Evolutionary conservation across 1,140 invertebrate species (phyloP).

Genomic region (Zaprionus ghesquierei): DNA sequence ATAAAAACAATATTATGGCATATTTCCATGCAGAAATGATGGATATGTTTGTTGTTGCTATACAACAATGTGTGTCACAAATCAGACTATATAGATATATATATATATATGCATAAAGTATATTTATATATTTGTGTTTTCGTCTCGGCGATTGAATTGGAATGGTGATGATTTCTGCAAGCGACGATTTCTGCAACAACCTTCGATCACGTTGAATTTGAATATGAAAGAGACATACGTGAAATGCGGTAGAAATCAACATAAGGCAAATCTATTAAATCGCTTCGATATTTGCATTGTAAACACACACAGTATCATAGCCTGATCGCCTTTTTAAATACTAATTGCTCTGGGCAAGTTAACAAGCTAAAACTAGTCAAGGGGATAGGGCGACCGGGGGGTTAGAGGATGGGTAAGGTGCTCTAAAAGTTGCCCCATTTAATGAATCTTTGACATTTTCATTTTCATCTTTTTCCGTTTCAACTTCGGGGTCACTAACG

Average conservation of each 20-base stretch:
- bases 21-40: neutral
- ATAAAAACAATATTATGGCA: neutral
- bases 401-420: no score
- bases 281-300: slow-evolving; percentile 52
- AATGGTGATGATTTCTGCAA: slow-evolving; percentile 39
- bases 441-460: slow-evolving; percentile 61
- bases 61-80: slow-evolving; percentile 25
- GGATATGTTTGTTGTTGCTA: neutral
- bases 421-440: slow-evolving; percentile 12
- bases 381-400: neutral
- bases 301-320: slow-evolving; percentile 11
- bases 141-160: neutral
- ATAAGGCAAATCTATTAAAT: slow-evolving; percentile 33
- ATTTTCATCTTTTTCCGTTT: slow-evolving; percentile 63
- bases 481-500: slow-evolving; percentile 21
- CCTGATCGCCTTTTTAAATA: slow-evolving; percentile 51
- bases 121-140: neutral
- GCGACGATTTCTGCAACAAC: no score
- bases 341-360: neutral
- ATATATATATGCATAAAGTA: neutral
- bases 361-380: no score
- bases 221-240: slow-evolving; percentile 49
- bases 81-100: neutral
- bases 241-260: slow-evolving; percentile 55
- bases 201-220: slow-evolving; percentile 50